phyloP scores from a whole-genome alignment of 2,113 vertebrate genomes.

The Actenoides hombroni region DNA sequence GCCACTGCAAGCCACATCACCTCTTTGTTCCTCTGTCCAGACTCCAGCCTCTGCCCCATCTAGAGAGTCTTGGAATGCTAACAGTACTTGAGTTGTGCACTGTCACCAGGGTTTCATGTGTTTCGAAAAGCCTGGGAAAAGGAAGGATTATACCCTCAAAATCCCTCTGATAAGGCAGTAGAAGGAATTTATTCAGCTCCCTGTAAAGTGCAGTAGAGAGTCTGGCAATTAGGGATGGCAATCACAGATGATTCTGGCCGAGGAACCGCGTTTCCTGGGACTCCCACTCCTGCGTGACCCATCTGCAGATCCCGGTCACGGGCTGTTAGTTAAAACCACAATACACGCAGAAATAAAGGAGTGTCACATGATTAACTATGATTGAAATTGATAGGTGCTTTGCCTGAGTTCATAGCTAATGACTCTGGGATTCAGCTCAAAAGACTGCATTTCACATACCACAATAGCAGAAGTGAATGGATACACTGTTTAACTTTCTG shows the following conservation, averaged over 20 bases:
- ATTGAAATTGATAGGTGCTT: constrained; percentile 55
- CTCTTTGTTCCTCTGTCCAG: neutral
- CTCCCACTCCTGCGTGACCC: neutral
- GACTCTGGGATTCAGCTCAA: constrained; percentile 54
- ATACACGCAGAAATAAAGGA: neutral
- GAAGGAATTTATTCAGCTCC: constrained; percentile 2
- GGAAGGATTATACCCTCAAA: neutral
- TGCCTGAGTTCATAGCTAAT: constrained; percentile 46
- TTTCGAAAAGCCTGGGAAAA: neutral
- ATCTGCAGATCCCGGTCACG: constrained; percentile 19
- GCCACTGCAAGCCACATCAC: constrained; percentile 30
- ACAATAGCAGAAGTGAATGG: constrained; percentile 53
- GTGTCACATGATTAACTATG: constrained; percentile 21
- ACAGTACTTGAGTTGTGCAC: neutral
- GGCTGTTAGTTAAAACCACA: constrained; percentile 24
- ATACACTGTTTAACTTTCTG: constrained; percentile 50
- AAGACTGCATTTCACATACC: constrained; percentile 48
- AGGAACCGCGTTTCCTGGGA: neutral
- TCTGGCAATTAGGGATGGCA: neutral
- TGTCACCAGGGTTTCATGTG: neutral
- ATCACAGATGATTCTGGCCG: neutral
- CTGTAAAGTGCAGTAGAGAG: neutral
- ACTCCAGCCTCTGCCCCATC: neutral
- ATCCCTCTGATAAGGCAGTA: neutral
- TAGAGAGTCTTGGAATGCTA: neutral